These are phyloP conservation scores for Nothocercus julius DNA, from an alignment of 2,113 vertebrate genomes.

Conservation along the genomic window DNA sequence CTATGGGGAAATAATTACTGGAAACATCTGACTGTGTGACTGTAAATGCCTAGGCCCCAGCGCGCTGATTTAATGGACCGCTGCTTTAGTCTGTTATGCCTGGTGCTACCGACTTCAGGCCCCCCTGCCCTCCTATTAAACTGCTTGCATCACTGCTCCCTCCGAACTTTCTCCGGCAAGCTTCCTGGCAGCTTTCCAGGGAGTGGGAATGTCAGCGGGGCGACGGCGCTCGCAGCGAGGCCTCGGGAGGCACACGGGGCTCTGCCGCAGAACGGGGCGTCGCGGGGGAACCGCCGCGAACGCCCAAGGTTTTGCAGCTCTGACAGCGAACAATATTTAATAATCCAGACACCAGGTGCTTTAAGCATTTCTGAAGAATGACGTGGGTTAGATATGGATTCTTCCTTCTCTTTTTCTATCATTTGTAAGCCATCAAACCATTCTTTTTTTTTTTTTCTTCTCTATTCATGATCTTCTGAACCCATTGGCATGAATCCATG, in stretches of 20 bases:
- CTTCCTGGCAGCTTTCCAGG: conserved; percentile 65
- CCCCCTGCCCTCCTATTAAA: conserved; percentile 64
- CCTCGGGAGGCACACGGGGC: conserved; percentile 2
- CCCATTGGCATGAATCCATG: neutral
- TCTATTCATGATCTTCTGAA: neutral
- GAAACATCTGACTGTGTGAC: conserved; percentile 78
- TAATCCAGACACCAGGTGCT: neutral
- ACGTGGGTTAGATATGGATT: neutral
- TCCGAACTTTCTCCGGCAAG: conserved; percentile 15
- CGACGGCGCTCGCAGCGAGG: conserved; percentile 36
- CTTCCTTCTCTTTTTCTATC: neutral
- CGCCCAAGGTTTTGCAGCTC: neutral
- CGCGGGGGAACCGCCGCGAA: neutral
- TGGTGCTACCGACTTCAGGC: conserved; percentile 53
- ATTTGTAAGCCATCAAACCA: neutral
- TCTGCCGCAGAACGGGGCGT: neutral
- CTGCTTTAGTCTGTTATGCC: conserved; percentile 65
- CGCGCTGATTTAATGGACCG: conserved; percentile 73
- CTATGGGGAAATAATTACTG: conserved; percentile 81
- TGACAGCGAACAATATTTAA: neutral
- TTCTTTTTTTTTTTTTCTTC: neutral
- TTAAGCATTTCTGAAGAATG: conserved; percentile 8
- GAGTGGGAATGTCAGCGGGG: conserved; percentile 20
- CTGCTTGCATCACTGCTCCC: neutral
- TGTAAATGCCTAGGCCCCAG: conserved; percentile 77